Evolutionary conservation across 2,888 invertebrate genomes (phyloP).

Genomic region (Lacanobia wlatinum): DNA sequence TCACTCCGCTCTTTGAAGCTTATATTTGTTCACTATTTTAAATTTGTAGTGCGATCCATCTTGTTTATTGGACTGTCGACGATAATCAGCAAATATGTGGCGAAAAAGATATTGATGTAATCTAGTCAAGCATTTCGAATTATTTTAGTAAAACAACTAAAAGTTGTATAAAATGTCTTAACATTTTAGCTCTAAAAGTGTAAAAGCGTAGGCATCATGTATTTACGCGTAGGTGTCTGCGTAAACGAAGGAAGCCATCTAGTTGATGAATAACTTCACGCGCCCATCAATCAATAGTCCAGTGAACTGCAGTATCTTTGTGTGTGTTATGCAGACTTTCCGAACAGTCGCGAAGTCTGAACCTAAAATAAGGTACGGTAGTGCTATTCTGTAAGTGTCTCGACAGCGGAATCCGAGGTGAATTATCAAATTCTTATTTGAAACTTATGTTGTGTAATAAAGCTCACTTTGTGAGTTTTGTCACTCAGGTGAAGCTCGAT

Average conservation of each 20-base stretch:
- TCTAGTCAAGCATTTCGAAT: not conserved
- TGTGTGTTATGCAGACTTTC: not conserved
- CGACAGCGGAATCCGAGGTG: no score
- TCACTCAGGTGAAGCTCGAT: no score
- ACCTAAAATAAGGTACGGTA: not conserved
- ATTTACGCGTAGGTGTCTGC: constrained; percentile 1
- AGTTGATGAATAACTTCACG: constrained; percentile 6
- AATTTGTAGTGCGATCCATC: not conserved
- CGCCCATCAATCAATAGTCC: constrained; percentile 16
- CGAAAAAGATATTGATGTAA: not conserved
- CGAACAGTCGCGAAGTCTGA: not conserved
- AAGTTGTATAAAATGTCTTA: not conserved
- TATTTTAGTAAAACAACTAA: not conserved
- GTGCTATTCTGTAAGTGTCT: no score
- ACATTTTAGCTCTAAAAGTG: not conserved
- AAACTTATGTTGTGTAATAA: no score
- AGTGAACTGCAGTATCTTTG: not conserved
- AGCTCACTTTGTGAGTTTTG: no score
- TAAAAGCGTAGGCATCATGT: constrained; percentile 3
- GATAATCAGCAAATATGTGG: not conserved
- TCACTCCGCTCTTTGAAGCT: not conserved
- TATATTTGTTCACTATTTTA: constrained; percentile 4
- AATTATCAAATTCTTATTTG: no score
- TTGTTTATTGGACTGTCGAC: not conserved
- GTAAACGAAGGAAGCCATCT: not conserved